Conservation (phyloP, 1,140 invertebrate genomes). For the Archivesica marissinica region DNA sequence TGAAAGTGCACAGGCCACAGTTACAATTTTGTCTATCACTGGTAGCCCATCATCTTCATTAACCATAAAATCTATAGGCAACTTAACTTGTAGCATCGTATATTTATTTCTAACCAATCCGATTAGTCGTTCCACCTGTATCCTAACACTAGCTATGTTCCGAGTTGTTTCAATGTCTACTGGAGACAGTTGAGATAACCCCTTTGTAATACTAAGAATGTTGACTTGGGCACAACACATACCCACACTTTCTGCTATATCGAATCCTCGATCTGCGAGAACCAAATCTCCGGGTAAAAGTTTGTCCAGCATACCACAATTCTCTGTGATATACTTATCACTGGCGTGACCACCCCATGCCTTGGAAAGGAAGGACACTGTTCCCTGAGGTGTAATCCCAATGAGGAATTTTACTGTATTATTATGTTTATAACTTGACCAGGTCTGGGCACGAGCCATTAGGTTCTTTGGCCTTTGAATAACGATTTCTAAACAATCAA, state of each 20-base stretch:
- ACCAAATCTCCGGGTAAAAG: slow-evolving; percentile 42
- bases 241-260: too few relatives aligned
- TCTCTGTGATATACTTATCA: slow-evolving; percentile 20
- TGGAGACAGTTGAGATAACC: slow-evolving; percentile 11
- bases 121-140: slow-evolving; percentile 66
- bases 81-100: slow-evolving; percentile 58
- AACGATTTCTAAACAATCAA: too few relatives aligned
- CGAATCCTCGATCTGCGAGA: slow-evolving; percentile 43
- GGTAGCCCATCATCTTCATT: slow-evolving; percentile 25
- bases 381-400: slow-evolving; percentile 2
- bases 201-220: slow-evolving; percentile 38
- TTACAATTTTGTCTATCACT: slow-evolving; percentile 62
- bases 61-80: slow-evolving; percentile 62
- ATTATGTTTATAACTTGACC: slow-evolving; percentile 27
- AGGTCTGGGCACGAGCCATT: slow-evolving; percentile 51
- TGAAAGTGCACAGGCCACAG: slow-evolving; percentile 58
- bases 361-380: slow-evolving; percentile 23
- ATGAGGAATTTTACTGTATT: slow-evolving; percentile 37
- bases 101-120: slow-evolving; percentile 65
- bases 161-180: slow-evolving; percentile 25
- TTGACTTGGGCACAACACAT: slow-evolving; percentile 30
- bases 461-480: too few relatives aligned
- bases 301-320: slow-evolving; percentile 9
- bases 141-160: slow-evolving; percentile 47
- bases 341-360: slow-evolving; percentile 10